Evolutionary conservation across 2,888 invertebrate genomes (phyloP).

Genomic region (Caenorhabditis angaria): DNA sequence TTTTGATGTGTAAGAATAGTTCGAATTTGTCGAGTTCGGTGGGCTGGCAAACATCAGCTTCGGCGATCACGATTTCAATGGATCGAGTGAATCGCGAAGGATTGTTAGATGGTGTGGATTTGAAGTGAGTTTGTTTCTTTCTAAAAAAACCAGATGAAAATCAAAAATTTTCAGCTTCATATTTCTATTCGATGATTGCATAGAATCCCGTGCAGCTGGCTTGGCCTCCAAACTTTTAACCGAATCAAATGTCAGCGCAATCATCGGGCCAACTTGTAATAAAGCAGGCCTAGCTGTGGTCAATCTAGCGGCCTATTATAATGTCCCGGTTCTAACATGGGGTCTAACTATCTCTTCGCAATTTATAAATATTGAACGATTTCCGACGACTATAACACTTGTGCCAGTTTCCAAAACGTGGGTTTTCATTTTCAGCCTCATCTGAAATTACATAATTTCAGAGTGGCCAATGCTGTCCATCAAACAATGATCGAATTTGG

Average conservation of each 20-base stretch:
- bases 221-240: conserved; percentile 36
- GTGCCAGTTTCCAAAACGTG: conserved; percentile 46
- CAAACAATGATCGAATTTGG: conserved; percentile 51
- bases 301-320: conserved; percentile 47
- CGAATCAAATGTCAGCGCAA: conserved; percentile 46
- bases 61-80: conserved; percentile 49
- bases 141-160: too few species aligned
- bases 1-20: conserved; percentile 46
- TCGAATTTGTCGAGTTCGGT: conserved; percentile 39
- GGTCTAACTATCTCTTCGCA: conserved; percentile 44
- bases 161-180: conserved; percentile 41
- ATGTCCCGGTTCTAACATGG: conserved; percentile 49
- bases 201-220: conserved; percentile 43
- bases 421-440: background rate
- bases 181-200: conserved; percentile 49
- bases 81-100: conserved; percentile 44
- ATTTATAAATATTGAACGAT: conserved; percentile 35
- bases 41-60: conserved; percentile 47
- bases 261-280: conserved; percentile 56
- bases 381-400: conserved; percentile 41
- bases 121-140: conserved; percentile 29
- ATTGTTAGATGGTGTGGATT: conserved; percentile 39
- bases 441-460: conserved; percentile 10
- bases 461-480: conserved; percentile 52
- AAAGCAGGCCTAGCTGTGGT: conserved; percentile 41